Base-by-base conservation (phyloP, 2,797 vertebrate genomes). In the Silurus lanzhouensis region DNA sequence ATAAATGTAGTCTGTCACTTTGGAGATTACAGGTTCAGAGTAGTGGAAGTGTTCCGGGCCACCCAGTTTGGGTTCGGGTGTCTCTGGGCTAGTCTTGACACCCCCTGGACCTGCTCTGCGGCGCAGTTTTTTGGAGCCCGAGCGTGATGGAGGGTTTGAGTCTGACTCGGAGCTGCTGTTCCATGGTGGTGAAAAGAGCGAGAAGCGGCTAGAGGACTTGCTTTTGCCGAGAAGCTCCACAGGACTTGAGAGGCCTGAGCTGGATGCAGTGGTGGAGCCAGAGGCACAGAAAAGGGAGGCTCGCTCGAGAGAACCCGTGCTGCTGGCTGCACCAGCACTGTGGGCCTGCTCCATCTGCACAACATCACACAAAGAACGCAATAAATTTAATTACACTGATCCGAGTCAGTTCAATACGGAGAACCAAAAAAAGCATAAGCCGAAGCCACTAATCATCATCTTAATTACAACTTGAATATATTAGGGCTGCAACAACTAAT, bases 291-390 rank as follows among this genome's bases (percentile, higher is more conserved):
- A 96, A 63, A 94, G 87, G 0, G 95, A 95, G 0, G 94, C 93
- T 20, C 91, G 89, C 72, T 92, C 95, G 81, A 95, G 89, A 52
- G 94, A 96, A 1, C 92, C 94, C 0, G 90, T 95, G 89, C 93
- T 95, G 90, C 92, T 93, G 87, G 93, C 94, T 5, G 94, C 92
- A 72, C 93, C 92, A 1, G 92, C 92, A 19, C 92, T 95, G 90
- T 96, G 94, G 38, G 94, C 95, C 92, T 95, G 94, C 85, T 96
- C 95, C 93, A 96, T 95, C 96, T 96, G 91, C 27, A 92, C 86
- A 81, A 19, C n/a, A 85, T 6, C n/a, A 88, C 2, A 85, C 60
- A 85, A 17, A 71, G 22, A 68, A 38, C 25, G 63, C 14, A 70
- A 10, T n/a, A 27, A 13, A 74, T 4, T 57, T 13, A 61, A 38